Evolutionary conservation across 2,888 invertebrate genomes (phyloP).

Genomic region (Copidosoma aretas): DNA sequence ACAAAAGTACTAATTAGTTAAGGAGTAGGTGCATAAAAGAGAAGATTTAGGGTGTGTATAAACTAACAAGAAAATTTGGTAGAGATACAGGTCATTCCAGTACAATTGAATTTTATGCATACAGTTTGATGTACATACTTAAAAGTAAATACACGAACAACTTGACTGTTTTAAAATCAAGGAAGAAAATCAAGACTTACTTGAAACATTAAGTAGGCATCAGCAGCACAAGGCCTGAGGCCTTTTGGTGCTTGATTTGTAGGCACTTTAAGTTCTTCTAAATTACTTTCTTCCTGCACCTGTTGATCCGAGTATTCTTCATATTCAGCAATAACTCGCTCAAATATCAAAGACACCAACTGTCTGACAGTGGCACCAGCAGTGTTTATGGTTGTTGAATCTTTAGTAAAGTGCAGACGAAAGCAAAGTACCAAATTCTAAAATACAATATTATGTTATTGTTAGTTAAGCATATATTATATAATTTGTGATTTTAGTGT

Average conservation of each 20-base stretch:
- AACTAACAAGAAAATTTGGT: slow-evolving; percentile 26
- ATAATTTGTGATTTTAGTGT: slow-evolving; percentile 7
- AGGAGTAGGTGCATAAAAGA: background rate
- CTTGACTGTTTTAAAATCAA: background rate
- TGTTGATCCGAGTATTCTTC: slow-evolving; percentile 63
- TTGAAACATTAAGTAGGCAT: slow-evolving; percentile 94
- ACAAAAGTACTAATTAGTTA: slow-evolving; percentile 30
- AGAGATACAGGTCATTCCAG: background rate
- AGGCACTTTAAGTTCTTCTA: slow-evolving; percentile 80
- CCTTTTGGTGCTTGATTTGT: slow-evolving; percentile 82
- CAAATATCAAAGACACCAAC: slow-evolving; percentile 89
- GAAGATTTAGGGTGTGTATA: too few relatives aligned
- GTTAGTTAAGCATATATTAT: background rate
- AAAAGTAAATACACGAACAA: background rate
- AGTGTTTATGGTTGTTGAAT: slow-evolving; percentile 93
- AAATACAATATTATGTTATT: slow-evolving; percentile 46
- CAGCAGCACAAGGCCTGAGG: slow-evolving; percentile 85
- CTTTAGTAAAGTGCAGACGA: slow-evolving; percentile 93
- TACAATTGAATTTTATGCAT: background rate
- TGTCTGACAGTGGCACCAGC: slow-evolving; percentile 98
- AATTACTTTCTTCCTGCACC: slow-evolving; percentile 66
- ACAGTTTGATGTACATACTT: background rate
- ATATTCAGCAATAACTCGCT: slow-evolving; percentile 80
- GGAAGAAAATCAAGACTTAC: slow-evolving; percentile 62
- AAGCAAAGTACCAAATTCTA: slow-evolving; percentile 95